Base-by-base conservation (phyloP, 2,888 invertebrate species). In the Eupelmus urozonus region DNA sequence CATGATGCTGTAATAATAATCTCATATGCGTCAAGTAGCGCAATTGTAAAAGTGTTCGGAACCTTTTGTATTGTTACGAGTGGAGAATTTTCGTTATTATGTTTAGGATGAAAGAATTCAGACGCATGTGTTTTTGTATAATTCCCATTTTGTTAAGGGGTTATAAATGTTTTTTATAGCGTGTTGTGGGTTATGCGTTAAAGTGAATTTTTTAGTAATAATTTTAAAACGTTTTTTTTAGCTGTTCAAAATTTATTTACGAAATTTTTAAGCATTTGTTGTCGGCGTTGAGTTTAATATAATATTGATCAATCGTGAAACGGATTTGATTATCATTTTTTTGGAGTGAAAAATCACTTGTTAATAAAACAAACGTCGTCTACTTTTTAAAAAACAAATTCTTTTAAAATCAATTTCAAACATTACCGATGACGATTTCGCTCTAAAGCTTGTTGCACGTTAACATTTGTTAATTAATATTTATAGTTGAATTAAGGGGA, bases 131-230 rank as follows among this genome's bases (percentile, higher is more conserved):
- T 51, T 65, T 62, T 76, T 60, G 45, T 62, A 70, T 51, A 27
- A 51, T 66, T 49, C 29, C 49, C 57, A 27, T 71, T 76, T 71
- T n/a, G n/a, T n/a, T n/a, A n/a, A n/a, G n/a, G n/a, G n/a, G n/a
- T n/a, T n/a, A n/a, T n/a, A 25, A 59, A 69, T 70, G 49, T 71
- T 71, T 71, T 59, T 71, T 76, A 77, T 60, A 29, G 62, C 20
- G 53, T 71, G 49, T 45, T 3, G 16, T 20, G 53, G 42, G 40
- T 25, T 70, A 69, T 76, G 34, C 51, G 40, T 51, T 73, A 66
- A 57, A 11, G 51, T 57, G 16, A 75, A 42, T 62, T 65, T 71
- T 65, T 72, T 60, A 51, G 34, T 60, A 45, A 40, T 29, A 42
- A 40, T 51, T 67, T 67, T 51, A 51, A 20, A 60, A 45, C 27